These are phyloP conservation scores for Sorex araneus DNA, from an alignment of 2,113 vertebrate species.

Conservation along the genomic window DNA sequence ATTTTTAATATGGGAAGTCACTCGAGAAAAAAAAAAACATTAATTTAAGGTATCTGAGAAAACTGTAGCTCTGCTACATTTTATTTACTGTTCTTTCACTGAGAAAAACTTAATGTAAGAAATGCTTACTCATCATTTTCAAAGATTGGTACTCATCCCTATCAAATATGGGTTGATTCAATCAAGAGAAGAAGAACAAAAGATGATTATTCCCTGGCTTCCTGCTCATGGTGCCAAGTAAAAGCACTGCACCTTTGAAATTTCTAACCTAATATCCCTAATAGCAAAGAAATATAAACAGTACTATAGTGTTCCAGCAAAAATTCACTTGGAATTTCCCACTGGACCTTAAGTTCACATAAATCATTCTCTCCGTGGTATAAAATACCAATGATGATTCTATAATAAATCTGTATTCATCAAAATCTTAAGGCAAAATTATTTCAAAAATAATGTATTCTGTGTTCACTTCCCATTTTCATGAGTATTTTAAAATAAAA, in stretches of 20 bases:
- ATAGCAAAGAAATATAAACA: background rate
- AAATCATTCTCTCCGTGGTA: background rate
- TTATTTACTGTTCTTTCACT: no score
- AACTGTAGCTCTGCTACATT: no score
- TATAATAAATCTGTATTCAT: no score
- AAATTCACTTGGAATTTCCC: slow-evolving; percentile 29
- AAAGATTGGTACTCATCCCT: no score
- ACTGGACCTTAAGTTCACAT: background rate
- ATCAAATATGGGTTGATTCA: no score
- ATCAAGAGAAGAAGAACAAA: no score
- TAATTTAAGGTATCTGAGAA: no score
- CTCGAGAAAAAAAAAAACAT: no score
- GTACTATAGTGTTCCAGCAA: background rate
- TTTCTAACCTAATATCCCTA: background rate
- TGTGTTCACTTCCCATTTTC: background rate
- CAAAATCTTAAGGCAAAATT: slow-evolving; percentile 37
- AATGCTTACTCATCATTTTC: no score
- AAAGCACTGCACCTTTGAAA: background rate
- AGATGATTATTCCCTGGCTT: background rate
- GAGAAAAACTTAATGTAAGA: no score
- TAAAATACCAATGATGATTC: no score
- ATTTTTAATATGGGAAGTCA: no score
- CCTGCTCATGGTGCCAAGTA: background rate
- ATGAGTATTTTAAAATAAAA: slow-evolving; percentile 22
- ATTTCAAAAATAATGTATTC: slow-evolving; percentile 1